These are phyloP conservation scores for Agriopis leucophaearia DNA, from an alignment of 2,888 invertebrate species.

Conservation along the genomic window DNA sequence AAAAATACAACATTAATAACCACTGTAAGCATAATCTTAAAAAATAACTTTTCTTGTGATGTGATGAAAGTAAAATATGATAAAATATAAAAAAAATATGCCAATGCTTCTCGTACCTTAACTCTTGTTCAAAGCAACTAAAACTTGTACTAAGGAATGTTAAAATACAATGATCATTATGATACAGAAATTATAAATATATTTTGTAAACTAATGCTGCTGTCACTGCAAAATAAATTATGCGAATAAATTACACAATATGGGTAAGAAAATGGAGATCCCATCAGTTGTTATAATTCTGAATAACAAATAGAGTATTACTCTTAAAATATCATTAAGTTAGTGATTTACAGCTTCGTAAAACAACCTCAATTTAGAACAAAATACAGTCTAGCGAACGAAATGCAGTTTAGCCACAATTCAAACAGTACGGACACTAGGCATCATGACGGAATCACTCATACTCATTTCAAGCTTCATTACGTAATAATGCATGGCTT, in stretches of 20 bases:
- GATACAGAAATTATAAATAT: constrained; percentile 86
- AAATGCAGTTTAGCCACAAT: constrained; percentile 63
- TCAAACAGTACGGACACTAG: constrained; percentile 22
- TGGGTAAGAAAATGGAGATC: constrained; percentile 52
- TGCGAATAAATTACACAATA: constrained; percentile 69
- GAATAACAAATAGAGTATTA: constrained; percentile 59
- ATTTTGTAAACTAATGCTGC: constrained; percentile 67
- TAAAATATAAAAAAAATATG: constrained; percentile 54
- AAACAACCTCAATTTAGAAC: constrained; percentile 62
- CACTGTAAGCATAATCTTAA: constrained; percentile 54
- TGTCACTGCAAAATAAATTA: constrained; percentile 76
- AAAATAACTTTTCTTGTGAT: constrained; percentile 56
- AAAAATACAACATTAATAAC: constrained; percentile 65
- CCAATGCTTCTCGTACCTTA: constrained; percentile 52
- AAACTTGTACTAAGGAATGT: constrained; percentile 73
- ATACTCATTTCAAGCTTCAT: neutral
- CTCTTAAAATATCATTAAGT: constrained; percentile 58
- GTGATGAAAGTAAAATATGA: constrained; percentile 61
- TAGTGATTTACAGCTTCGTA: constrained; percentile 56
- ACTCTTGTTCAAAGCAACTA: constrained; percentile 74
- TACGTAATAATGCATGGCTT: neutral
- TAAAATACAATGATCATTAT: constrained; percentile 65
- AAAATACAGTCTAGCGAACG: constrained; percentile 72
- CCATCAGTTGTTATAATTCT: constrained; percentile 24
- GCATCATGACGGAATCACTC: neutral